Evolutionary conservation across 2,888 invertebrate genomes (phyloP).

Genomic region (Philhelius pedissequus): DNA sequence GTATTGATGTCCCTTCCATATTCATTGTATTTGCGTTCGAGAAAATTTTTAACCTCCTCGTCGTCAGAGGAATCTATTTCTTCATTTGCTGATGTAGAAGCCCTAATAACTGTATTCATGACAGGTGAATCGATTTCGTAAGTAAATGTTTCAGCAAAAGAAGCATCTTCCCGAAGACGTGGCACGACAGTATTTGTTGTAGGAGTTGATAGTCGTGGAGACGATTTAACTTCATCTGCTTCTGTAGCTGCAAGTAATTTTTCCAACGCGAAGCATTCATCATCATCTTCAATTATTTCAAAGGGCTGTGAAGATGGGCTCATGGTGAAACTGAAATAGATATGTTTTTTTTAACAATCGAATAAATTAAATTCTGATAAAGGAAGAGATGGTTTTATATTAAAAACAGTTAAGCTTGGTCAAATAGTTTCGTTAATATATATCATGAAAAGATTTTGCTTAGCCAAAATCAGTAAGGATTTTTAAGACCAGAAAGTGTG

Average conservation of each 20-base stretch:
- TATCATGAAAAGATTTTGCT: too few species aligned
- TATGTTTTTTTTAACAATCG: neutral
- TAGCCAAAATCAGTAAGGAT: too few species aligned
- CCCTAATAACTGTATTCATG: constrained; percentile 31
- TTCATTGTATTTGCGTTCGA: constrained; percentile 86
- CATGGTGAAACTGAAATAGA: constrained; percentile 29
- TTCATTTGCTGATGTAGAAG: constrained; percentile 54
- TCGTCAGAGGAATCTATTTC: constrained; percentile 88
- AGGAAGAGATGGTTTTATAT: too few species aligned
- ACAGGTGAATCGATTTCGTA: constrained; percentile 70
- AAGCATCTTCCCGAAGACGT: constrained; percentile 73
- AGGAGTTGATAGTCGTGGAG: neutral
- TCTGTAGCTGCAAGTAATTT: constrained; percentile 73
- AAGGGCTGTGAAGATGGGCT: constrained; percentile 13
- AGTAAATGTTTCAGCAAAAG: constrained; percentile 75
- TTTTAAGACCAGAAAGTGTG: too few species aligned
- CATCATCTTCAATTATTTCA: constrained; percentile 14
- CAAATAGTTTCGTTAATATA: too few species aligned
- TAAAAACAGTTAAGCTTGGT: too few species aligned
- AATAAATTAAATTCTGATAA: neutral
- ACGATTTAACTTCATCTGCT: constrained; percentile 47
- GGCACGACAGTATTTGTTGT: constrained; percentile 69
- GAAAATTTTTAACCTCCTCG: constrained; percentile 86
- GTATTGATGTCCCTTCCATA: constrained; percentile 86
- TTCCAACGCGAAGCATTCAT: constrained; percentile 73